Evolutionary conservation across 2,113 vertebrate species (phyloP), one percentile per base, ranked within the genome.

Genomic region (Typhlomys cinereus): DNA sequence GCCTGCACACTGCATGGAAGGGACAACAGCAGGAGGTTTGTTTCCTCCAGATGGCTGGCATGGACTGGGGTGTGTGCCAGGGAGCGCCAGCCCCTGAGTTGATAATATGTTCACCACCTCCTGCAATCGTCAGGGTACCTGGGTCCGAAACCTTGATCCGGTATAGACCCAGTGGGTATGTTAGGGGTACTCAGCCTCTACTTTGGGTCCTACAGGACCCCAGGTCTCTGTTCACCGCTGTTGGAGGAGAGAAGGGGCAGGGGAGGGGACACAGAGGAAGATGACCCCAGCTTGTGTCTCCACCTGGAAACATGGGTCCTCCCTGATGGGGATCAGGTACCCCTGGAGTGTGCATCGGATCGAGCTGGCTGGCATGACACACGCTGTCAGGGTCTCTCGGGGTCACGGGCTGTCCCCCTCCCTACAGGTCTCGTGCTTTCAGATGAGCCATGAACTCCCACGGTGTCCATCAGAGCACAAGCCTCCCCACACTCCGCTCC

Each of bases 1-100:
- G 27, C 54, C 69, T 54, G 46, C 17, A 23, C 3, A 7, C 21
- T 15, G 34, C 48, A 20, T 1, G 12, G 36, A n/a, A 50, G 69
- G 69, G 79, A 64, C 4, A 39, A 34, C 23, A 9, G n/a, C 4
- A 3, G 78, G 44, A n/a, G 69, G 67, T 25, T 21, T 39, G 59
- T 54, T 4, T 39, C 11, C 11, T 1, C 8, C 48, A 36, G 90
- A 64, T 11, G 75, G 70, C 5, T 1, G 0, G 18, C 8, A 15
- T 48, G 11, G 12, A 62, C 52, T 2, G 2, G 9, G 59, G 25
- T 46, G 61, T 5, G 21, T 50, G 71, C 44, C 52, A 73, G 52
- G 74, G 39, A 48, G 11, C 46, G 21, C 4, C 2, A 0, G 1
- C 41, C n/a, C 1, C 11, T 12, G 25, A 1, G 36, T 23, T n/a